Evolutionary conservation across 2,888 invertebrate genomes (phyloP), one percentile per base, ranked within the genome.

Genomic region (Drosophila fungiperda): DNA sequence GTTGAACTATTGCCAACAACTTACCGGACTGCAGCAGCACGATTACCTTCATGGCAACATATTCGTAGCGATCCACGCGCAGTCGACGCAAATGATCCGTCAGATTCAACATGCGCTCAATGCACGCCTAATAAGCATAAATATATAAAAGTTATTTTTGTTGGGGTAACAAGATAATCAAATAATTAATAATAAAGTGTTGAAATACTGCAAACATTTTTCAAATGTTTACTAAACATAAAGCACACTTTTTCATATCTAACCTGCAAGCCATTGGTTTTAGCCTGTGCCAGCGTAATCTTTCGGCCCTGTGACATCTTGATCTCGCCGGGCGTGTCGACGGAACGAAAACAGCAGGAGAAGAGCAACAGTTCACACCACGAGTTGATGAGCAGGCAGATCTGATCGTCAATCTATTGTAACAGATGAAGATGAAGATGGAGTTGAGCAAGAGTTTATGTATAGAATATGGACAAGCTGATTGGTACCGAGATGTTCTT

Each of bases 11-110:
- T 1, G 4, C 23, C 20, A 17, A 8, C 35, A 53, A 57, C 73
- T 92, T 93, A 98, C 98, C 98, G 92, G 98, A 98, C 82, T 97
- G 97, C 87, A 98, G 95, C 60, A 98, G 95, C 72, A 98, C 96
- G 90, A 98, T 97, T 81, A 98, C 98, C 94, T 99, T 99, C 95
- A 99, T 96, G 82, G 98, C 98, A 83, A 98, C 98, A 93, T 98
- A 99, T 94, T 99, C 99, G 93, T 98, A 98, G 90, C 97, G 96
- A 94, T 99, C 99, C 42, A 99, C 97, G 85, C 97, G 95, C 79
- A 99, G 94, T 81, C 98, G 94, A 84, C 98, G 94, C 90, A 99
- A 94, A 93, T 98, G 98, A 92, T 98, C 98, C 0, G 98, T 98
- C 93, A 99, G 97, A 92, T 97, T 97, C 83, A 99, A 95, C 97